Base-by-base conservation (phyloP, 2,888 invertebrate species). In the Craniophora ligustri region DNA sequence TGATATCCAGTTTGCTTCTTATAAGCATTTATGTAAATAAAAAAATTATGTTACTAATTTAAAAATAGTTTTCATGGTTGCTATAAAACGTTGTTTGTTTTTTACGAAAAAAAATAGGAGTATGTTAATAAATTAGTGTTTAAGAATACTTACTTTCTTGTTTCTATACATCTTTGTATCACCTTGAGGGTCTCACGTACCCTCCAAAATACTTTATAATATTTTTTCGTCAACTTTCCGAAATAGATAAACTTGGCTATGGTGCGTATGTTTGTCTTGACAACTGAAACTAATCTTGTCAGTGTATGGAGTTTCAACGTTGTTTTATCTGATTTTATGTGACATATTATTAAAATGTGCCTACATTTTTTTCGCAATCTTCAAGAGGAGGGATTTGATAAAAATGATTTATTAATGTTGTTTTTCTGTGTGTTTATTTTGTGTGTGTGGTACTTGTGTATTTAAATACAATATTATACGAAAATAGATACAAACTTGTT, bases 201-300 rank as follows among this genome's bases (percentile, higher is more conserved):
- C 66, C 61, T 66, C 67, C 68, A 78, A 80, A 82, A 79, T 79
- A 78, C 76, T 81, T 82, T 76, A 76, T 82, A 83, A 81, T 81
- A 82, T 79, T 79, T 79, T 75, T 76, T 75, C 71, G 51, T 72
- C 59, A 72, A 79, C 64, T 82, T 78, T 76, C 50, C 51, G 60
- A 76, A 77, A 80, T 78, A 82, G 74, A 79, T 76, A 82, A 84
- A 82, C 79, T 83, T 84, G 13, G 55, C 57, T 58, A 60, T 59
- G 61, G 41, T 75, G 71, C 49, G 60, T 72, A 65, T 73, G 63
- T 78, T 79, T 75, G 59, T 69, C 58, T 67, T 67, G 66, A 69
- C 67, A 67, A 67, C 58, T 63, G 62, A 67, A 77, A 76, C 75
- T 78, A 76, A 78, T 79, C 76, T 75, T 67, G 70, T 75, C 73